Base-by-base conservation (phyloP, 2,113 vertebrate genomes). In the Dascyllus trimaculatus region DNA sequence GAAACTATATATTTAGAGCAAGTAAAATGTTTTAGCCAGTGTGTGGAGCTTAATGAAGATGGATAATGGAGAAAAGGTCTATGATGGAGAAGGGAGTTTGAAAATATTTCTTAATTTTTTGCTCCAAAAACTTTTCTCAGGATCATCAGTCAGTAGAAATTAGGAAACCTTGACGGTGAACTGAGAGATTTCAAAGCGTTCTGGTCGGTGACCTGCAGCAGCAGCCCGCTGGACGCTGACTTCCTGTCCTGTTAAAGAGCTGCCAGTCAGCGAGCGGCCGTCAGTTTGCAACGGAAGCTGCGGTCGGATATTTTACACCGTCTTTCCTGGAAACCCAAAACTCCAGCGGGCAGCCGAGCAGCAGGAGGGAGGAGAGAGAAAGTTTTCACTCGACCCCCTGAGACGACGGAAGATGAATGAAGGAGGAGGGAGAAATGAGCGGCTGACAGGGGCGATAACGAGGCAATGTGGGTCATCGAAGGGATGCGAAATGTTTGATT, bases 251-350 rank as follows among this genome's bases (percentile, higher is more conserved):
- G 84, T 11, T 63, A 11, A 51, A 48, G 71, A 89, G 80, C 82
- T 84, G 88, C 75, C 90, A 85, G 73, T 90, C 85, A 80, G 67
- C 56, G 64, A 70, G 66, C 73, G 14, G 60, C 74, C 61, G 86
- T 92, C 86, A 72, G 18, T 84, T 85, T 71, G 24, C 82, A 85
- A 32, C 89, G 88, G 92, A 92, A 92, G 78, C 84, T 7, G 61
- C 19, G 1, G 17, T 9, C 0, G 40, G 88, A 91, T 77, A 91
- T 86, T 85, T 90, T 84, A 93, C 80, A 87, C 87, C 85, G 29
- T 76, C 77, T n/a, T 90, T 90, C 89, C 89, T 90, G 90, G 91
- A 91, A 91, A 89, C 85, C 29, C 75, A 71, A 89, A 64, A 53
- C 90, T 59, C 14, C 79, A 18, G 32, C 54, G 21, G 65, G 71